Evolutionary conservation across 2,888 invertebrate species (phyloP).

Genomic region (Antheraea yamamai): DNA sequence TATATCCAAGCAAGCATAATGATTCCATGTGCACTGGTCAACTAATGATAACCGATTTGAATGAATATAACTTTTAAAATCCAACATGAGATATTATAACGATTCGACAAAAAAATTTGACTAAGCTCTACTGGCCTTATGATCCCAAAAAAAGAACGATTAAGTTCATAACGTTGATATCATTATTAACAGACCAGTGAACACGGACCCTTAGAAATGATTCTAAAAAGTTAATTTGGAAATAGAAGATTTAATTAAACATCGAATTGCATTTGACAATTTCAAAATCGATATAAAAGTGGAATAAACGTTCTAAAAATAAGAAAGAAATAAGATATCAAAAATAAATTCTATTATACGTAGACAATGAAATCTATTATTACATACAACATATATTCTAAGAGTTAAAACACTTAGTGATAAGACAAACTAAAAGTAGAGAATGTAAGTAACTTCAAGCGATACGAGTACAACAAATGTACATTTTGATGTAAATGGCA

Average conservation of each 20-base stretch:
- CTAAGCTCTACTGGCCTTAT: neutral
- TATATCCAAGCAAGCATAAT: slow-evolving; percentile 8
- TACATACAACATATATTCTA: neutral
- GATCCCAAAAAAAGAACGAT: neutral
- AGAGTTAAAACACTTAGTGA: slow-evolving; percentile 57
- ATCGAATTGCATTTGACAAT: neutral
- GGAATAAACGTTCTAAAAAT: neutral
- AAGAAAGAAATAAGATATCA: neutral
- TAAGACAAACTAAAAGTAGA: slow-evolving; percentile 49
- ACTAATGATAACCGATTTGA: neutral
- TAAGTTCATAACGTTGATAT: neutral
- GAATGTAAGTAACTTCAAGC: slow-evolving; percentile 55
- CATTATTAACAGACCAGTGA: neutral
- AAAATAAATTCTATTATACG: neutral
- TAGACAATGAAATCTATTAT: neutral
- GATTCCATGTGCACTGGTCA: neutral
- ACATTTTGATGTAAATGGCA: slow-evolving; percentile 74
- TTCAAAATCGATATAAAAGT: neutral
- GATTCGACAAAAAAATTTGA: neutral
- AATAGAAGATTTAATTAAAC: neutral
- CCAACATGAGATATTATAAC: neutral
- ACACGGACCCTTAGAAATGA: neutral
- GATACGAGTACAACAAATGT: slow-evolving; percentile 59
- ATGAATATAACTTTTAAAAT: neutral
- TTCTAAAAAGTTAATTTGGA: neutral